Percentiles rank a stretch among this genome's conserved stretches.
These are phyloP conservation scores for Glaucomys volans DNA, from an alignment of 2,113 vertebrate species.

Conservation along the genomic window DNA sequence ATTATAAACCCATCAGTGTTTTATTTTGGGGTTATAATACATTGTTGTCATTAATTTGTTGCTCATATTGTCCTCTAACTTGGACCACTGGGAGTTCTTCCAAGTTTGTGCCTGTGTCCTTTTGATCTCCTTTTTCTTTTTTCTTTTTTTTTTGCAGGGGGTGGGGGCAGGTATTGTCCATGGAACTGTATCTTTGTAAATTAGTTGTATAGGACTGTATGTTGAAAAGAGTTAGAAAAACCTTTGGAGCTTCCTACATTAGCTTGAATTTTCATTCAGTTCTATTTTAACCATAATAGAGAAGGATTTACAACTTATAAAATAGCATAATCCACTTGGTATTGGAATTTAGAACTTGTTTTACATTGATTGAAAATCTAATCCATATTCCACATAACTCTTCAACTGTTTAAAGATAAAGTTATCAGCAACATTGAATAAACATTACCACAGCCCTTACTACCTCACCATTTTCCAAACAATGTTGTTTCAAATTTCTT, in stretches of 20 bases:
- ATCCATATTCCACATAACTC: neutral
- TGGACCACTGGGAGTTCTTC: neutral
- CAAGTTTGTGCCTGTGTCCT: neutral
- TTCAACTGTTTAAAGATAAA: neutral
- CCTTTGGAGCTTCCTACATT: neutral
- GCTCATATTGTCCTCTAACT: neutral
- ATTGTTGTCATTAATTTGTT: slow-evolving; percentile 2
- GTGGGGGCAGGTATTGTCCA: neutral
- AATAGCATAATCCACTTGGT: neutral
- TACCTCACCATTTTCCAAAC: neutral
- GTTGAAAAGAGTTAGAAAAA: slow-evolving; percentile 6
- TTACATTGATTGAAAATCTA: slow-evolving; percentile 8
- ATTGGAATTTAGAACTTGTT: slow-evolving; percentile 13
- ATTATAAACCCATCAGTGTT: neutral
- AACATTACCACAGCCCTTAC: neutral
- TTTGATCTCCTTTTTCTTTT: neutral
- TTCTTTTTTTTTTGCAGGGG: neutral
- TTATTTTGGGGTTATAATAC: slow-evolving; percentile 49
- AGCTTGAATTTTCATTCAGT: slow-evolving; percentile 4
- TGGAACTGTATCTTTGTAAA: neutral
- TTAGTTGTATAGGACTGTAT: neutral
- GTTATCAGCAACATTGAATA: neutral
- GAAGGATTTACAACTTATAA: neutral
- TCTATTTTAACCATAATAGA: neutral
- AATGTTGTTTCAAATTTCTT: neutral